Evolutionary conservation across 37 sponge, comb jelly and placozoan species (phyloP), one percentile per base, ranked within the genome.

Genomic region (Hormiphora californensis): DNA sequence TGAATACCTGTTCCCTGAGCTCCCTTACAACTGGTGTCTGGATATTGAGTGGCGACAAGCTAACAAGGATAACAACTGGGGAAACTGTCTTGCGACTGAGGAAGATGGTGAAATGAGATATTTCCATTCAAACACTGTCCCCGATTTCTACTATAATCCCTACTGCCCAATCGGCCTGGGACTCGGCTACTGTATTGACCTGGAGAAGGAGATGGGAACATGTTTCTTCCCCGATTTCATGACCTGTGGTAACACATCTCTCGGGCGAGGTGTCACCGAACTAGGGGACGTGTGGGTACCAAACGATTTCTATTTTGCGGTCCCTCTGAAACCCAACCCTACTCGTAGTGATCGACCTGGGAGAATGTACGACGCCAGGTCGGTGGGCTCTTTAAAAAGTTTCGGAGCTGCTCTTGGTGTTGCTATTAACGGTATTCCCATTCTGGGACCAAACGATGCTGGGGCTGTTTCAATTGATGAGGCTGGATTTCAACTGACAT

Each of bases 281-380:
- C 35, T 36, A 9, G 67, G 67, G 2, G 67, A 65, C 35, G 67
- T 65, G 67, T 65, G 67, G 67, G 67, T 65, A 35, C 67, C 67
- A 7, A 2, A 2, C 4, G 67, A 65, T 7, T 35, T 17, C 28
- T 65, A 19, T 15, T 65, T 36, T 39, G 35, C 31, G 36, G 35
- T 65, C 32, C 33, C 33, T 27, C 67, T 65, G 67, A 7, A 27
- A 32, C 38, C 38, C 7, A 65, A 65, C 67, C 67, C 67, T 17
- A 65, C 67, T 39, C 34, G 33, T 0, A 9, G 38, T 19, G 67
- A 65, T 17, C 32, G 34, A 2, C 67, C 67, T 7, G 28, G 67
- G 17, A 38, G 35, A 8, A 65, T 65, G 67, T 65, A 65, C 37
- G 67, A 65, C 17, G 67, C 67, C 8, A 19, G 28, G 28, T 7